Conservation (phyloP, 2,113 vertebrate genomes). For the Ammodytes marinus region DNA sequence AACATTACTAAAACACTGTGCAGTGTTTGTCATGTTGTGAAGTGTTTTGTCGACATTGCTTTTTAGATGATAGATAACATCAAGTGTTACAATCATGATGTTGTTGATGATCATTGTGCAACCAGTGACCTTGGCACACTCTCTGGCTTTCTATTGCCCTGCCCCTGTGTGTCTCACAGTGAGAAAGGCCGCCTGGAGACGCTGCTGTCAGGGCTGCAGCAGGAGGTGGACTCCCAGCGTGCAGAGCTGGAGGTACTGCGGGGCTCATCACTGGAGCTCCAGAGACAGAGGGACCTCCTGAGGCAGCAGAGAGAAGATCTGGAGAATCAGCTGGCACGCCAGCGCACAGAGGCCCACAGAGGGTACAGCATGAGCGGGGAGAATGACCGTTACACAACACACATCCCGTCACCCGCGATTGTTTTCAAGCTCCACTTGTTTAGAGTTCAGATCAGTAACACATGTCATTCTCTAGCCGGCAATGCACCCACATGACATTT, state of each 20-base stretch:
- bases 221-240: slow-evolving; percentile 67
- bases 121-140: slow-evolving; percentile 3
- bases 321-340: slow-evolving; percentile 74
- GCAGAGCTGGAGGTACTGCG: slow-evolving; percentile 79
- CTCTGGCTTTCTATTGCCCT: slow-evolving; percentile 9
- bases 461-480: slow-evolving; percentile 73
- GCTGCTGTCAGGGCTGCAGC: slow-evolving; percentile 71
- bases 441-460: slow-evolving; percentile 82
- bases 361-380: slow-evolving; percentile 75
- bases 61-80: not conserved
- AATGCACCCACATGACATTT: slow-evolving; percentile 69
- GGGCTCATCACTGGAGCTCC: slow-evolving; percentile 78
- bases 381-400: slow-evolving; percentile 66
- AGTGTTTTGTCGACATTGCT: slow-evolving; percentile 15
- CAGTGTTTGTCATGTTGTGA: slow-evolving; percentile 15
- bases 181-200: slow-evolving; percentile 83
- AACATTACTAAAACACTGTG: not conserved
- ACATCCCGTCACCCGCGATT: slow-evolving; percentile 63
- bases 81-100: not conserved
- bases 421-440: slow-evolving; percentile 74
- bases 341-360: slow-evolving; percentile 77
- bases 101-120: slow-evolving; percentile 12
- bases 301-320: slow-evolving; percentile 84
- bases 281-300: slow-evolving; percentile 78
- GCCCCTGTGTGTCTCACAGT: slow-evolving; percentile 67